A percentile compares a stretch with the other conserved stretches of the same genome.
Conservation (phyloP, 2,113 vertebrate genomes). For the Ammodytes marinus region DNA sequence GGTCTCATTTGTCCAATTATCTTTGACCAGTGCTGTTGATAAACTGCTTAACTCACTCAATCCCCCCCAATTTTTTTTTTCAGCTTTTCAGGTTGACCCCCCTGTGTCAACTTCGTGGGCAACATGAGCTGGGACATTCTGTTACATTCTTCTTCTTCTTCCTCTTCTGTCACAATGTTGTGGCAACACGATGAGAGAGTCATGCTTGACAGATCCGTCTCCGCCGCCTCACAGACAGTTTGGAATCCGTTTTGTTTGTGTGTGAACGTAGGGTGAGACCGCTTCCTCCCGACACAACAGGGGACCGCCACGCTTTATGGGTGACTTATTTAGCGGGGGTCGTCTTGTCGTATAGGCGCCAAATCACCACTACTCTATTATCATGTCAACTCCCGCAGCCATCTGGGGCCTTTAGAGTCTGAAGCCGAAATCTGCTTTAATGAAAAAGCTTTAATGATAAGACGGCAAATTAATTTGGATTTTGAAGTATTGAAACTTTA, state of each 20-base stretch:
- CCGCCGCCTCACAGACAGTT: constrained; percentile 38
- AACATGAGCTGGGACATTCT: constrained; percentile 69
- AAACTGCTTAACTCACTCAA: constrained; percentile 15
- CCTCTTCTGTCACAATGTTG: constrained; percentile 60
- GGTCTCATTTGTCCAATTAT: too few species aligned
- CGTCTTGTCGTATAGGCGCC: neutral
- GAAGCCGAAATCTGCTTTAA: neutral
- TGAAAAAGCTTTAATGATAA: neutral
- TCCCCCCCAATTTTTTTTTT: constrained; percentile 9
- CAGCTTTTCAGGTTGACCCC: constrained; percentile 44
- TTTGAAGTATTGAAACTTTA: neutral
- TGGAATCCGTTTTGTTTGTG: constrained; percentile 22
- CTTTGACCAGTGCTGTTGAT: too few species aligned
- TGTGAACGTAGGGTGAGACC: constrained; percentile 14
- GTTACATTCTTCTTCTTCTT: neutral
- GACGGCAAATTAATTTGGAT: neutral
- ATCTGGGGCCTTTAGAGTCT: neutral
- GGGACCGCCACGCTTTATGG: constrained; percentile 18
- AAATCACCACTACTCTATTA: constrained; percentile 10
- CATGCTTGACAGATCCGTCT: constrained; percentile 64
- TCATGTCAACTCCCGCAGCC: constrained; percentile 23
- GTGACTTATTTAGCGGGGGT: constrained; percentile 12
- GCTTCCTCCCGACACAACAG: constrained; percentile 47
- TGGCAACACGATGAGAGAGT: constrained; percentile 77
- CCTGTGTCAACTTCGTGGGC: constrained; percentile 44